phyloP scores from a whole-genome alignment of 2,113 vertebrate genomes.

The Pantherophis guttatus region DNA sequence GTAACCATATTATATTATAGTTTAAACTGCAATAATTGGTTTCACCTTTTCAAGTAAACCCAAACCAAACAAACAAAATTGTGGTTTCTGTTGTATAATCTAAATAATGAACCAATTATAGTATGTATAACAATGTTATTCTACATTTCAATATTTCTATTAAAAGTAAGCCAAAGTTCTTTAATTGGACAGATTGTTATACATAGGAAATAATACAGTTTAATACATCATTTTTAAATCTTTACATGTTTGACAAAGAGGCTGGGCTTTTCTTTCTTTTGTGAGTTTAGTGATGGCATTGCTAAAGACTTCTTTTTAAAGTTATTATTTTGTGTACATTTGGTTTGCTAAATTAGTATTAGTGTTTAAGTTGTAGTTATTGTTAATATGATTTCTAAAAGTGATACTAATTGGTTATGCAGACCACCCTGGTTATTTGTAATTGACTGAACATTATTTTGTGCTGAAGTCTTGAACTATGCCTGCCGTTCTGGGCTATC shows the following conservation, averaged over 20 bases:
- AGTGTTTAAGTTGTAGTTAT: not conserved
- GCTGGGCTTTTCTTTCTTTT: constrained; percentile 37
- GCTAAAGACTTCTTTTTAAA: fast-evolving
- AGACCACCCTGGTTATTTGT: constrained; percentile 20
- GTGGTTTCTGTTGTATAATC: not conserved
- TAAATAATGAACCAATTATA: constrained; percentile 33
- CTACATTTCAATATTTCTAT: not conserved
- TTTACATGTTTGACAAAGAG: constrained; percentile 54
- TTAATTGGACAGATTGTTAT: not conserved
- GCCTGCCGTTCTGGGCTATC: constrained; percentile 48
- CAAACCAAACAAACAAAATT: not conserved
- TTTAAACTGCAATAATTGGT: not conserved
- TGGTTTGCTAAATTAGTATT: not conserved
- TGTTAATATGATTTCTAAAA: constrained; percentile 21
- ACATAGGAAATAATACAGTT: not conserved
- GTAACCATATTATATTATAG: not conserved
- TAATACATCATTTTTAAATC: constrained; percentile 40
- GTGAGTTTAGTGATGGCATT: constrained; percentile 36
- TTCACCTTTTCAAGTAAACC: not conserved
- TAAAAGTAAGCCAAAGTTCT: not conserved
- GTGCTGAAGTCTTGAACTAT: constrained; percentile 32
- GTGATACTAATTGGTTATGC: constrained; percentile 21
- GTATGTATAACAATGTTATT: not conserved
- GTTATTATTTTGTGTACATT: not conserved
- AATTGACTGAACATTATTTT: constrained; percentile 38